Percentiles rank a stretch among this genome's conserved stretches.
Conservation (phyloP, 1,140 invertebrate species). For the Nixonia krombeini region DNA sequence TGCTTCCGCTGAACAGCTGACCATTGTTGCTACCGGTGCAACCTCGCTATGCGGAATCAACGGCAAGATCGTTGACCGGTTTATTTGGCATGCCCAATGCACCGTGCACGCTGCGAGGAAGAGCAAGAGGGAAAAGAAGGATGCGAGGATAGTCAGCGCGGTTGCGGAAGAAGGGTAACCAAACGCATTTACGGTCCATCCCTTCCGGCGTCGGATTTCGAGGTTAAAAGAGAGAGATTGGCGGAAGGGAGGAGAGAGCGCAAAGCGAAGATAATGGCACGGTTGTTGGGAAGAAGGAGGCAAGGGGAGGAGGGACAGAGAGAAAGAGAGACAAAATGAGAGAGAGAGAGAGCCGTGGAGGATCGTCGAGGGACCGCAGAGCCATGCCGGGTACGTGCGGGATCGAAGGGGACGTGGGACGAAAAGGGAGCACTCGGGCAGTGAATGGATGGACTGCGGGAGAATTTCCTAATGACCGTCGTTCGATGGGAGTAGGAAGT, state of each 20-base stretch:
- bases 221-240: constrained; percentile 42
- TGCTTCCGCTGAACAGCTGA: too few relatives aligned
- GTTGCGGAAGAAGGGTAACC: constrained; percentile 17
- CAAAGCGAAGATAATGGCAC: constrained; percentile 23
- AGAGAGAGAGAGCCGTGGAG: neutral
- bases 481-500: constrained; percentile 24
- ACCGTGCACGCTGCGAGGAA: too few relatives aligned
- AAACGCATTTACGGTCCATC: constrained; percentile 23
- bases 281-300: neutral
- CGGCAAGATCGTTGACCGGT: too few relatives aligned
- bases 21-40: too few relatives aligned
- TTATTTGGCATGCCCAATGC: too few relatives aligned
- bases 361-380: constrained; percentile 11
- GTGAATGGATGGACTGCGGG: constrained; percentile 59
- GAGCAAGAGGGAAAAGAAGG: too few relatives aligned
- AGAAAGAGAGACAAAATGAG: constrained; percentile 3
- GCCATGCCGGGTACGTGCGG: neutral
- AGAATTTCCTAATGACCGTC: constrained; percentile 53
- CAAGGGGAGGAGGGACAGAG: neutral
- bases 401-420: constrained; percentile 6
- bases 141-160: too few relatives aligned
- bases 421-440: constrained; percentile 15
- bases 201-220: constrained; percentile 31
- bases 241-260: constrained; percentile 13
- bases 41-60: too few relatives aligned